Evolutionary conservation across 30 jellyfish, hydroid and myxozoan genomes (phyloP), one percentile per base, ranked within the genome.

Genomic region (Haliclystus octoradiatus): DNA sequence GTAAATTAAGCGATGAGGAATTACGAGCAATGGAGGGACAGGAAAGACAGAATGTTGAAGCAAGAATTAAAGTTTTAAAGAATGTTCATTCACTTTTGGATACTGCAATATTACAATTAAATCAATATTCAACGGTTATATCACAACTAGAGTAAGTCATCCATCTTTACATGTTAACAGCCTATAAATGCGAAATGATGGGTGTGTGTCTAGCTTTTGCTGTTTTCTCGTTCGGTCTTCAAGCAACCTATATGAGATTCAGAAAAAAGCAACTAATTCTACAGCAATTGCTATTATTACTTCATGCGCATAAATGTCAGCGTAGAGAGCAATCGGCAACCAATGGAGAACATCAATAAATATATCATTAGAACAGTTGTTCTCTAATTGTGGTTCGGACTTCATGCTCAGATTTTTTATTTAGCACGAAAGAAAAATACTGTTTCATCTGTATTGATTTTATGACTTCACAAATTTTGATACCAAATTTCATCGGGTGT

Each of bases 251-350:
- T n/a, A n/a, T n/a, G n/a, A n/a, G n/a, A n/a, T n/a, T n/a, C n/a
- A n/a, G n/a, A n/a, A 88, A 88, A 84, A 88, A 88, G 67, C 77
- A 94, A 4, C 72, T 88, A 31, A 88, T 88, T 40, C 97, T 79
- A 71, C 97, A 88, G 71, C 97, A 88, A 66, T 82, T 88, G n/a
- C 94, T 88, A 28, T 68, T 88, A 65, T 51, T 88, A 52, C 87
- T 88, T 15, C 97, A 88, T 75, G 97, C 97, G 0, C 97, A 88
- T 69, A 88, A 88, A 52, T 88, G 97, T 46, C 97, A 88, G 63
- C 83, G 97, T 30, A 66, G 97, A 62, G 97, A 88, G 28, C 97
- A 88, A 61, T 81, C 79, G 24, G 92, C 97, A 23, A 83, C 96
- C 26, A 88, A 88, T 80, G 97, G 97, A 0, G 97, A 88, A 52